Conservation (phyloP, 1,140 invertebrate species). For the Lethrus apterus region DNA sequence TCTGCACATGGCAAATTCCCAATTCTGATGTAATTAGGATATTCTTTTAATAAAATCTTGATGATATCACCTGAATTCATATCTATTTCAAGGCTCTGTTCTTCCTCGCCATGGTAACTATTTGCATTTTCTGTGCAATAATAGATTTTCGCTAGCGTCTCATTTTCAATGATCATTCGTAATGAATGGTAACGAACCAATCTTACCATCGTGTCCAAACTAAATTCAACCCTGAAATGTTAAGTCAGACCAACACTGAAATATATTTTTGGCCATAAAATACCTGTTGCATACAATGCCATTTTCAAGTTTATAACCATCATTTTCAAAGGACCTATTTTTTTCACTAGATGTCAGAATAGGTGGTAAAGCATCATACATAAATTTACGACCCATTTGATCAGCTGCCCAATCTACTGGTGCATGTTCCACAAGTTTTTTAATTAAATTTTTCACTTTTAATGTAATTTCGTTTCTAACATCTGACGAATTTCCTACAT, state of each 20-base stretch:
- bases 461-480: slow-evolving; percentile 50
- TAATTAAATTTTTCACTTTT: slow-evolving; percentile 55
- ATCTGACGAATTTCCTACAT: slow-evolving; percentile 45
- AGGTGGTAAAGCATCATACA: slow-evolving; percentile 85
- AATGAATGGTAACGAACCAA: slow-evolving; percentile 33
- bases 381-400: slow-evolving; percentile 71
- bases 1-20: slow-evolving; percentile 60
- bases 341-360: slow-evolving; percentile 58
- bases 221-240: slow-evolving; percentile 33
- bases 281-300: slow-evolving; percentile 58
- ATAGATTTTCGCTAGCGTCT: slow-evolving; percentile 57
- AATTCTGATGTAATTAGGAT: slow-evolving; percentile 69
- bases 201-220: slow-evolving; percentile 29
- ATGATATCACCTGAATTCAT: slow-evolving; percentile 57
- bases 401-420: slow-evolving; percentile 80
- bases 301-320: slow-evolving; percentile 59
- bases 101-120: slow-evolving; percentile 74
- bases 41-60: slow-evolving; percentile 60
- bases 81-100: slow-evolving; percentile 69
- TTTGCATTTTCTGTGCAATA: slow-evolving; percentile 76
- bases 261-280: background rate
- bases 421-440: slow-evolving; percentile 54
- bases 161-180: slow-evolving; percentile 64
- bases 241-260: slow-evolving; percentile 3
- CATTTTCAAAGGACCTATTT: slow-evolving; percentile 57